These are phyloP conservation scores for Gallinago nigripennis DNA, from an alignment of 2,797 vertebrate genomes.

Conservation along the genomic window DNA sequence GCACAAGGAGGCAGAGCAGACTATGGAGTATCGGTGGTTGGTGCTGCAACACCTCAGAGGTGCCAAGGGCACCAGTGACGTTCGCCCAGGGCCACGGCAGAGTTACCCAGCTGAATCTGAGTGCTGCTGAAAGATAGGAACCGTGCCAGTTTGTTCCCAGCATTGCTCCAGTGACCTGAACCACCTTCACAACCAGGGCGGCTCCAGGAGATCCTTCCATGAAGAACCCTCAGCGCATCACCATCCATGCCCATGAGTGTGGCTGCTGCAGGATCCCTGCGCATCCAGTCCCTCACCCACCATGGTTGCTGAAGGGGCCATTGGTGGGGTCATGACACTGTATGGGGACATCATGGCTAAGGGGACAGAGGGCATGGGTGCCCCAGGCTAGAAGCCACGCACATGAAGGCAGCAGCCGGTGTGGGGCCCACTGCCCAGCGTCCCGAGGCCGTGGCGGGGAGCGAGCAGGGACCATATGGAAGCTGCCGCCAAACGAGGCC, in stretches of 20 bases:
- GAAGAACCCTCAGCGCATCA: background rate
- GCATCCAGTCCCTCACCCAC: accelerated
- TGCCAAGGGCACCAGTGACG: accelerated
- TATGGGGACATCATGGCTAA: background rate
- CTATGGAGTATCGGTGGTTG: background rate
- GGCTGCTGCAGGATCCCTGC: accelerated
- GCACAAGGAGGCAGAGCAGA: background rate
- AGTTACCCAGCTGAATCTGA: background rate
- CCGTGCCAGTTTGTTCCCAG: background rate
- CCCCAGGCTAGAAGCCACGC: accelerated
- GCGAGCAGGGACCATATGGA: background rate
- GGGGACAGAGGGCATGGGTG: background rate
- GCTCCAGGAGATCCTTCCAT: background rate
- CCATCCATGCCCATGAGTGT: accelerated
- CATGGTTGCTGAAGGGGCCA: background rate
- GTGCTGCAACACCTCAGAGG: background rate
- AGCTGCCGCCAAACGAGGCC: background rate
- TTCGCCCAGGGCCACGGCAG: accelerated
- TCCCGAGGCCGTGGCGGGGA: background rate
- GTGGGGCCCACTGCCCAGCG: accelerated
- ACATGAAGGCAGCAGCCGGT: background rate
- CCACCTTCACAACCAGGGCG: background rate
- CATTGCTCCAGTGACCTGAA: background rate
- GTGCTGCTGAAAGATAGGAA: background rate
- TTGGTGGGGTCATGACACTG: background rate